Percentiles rank a stretch among this genome's conserved stretches.
These are phyloP conservation scores for Hoplodrina blanda DNA, from an alignment of 2,888 invertebrate species.

Conservation along the genomic window DNA sequence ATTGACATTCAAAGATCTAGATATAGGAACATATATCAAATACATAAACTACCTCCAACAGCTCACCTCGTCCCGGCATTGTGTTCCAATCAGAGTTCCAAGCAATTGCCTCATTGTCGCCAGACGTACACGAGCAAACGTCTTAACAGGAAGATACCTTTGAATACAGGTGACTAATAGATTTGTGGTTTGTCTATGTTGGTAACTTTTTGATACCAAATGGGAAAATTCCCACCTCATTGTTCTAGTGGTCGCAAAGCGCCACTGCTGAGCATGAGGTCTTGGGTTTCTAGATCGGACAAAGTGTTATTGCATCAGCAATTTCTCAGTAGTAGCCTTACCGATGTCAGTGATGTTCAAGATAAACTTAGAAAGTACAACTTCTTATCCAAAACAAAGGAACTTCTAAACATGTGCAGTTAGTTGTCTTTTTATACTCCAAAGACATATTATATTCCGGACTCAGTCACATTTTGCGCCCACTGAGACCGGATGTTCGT, in stretches of 20 bases:
- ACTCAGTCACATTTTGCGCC: slow-evolving; percentile 4
- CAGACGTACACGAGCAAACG: slow-evolving; percentile 31
- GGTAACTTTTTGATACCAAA: too few species aligned
- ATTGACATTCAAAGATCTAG: slow-evolving; percentile 40
- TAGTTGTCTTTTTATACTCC: slow-evolving; percentile 5
- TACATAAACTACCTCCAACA: slow-evolving; percentile 32
- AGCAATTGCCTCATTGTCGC: slow-evolving; percentile 56
- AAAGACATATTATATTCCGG: background rate
- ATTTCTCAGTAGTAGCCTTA: too few species aligned
- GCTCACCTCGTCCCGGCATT: slow-evolving; percentile 51
- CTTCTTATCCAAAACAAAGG: background rate
- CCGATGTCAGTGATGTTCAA: too few species aligned
- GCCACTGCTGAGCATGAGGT: too few species aligned
- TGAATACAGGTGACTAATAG: slow-evolving; percentile 31
- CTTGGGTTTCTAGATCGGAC: too few species aligned
- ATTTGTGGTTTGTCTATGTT: background rate
- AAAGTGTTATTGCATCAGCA: too few species aligned
- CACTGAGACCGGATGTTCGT: slow-evolving; percentile 26
- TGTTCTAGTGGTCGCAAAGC: too few species aligned
- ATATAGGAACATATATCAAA: slow-evolving; percentile 1
- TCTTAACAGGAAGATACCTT: slow-evolving; percentile 33
- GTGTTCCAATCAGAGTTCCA: slow-evolving; percentile 49
- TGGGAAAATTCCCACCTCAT: too few species aligned
- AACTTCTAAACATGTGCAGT: background rate
- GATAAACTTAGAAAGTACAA: background rate